These are phyloP conservation scores for Bombus ignitus DNA, from an alignment of 1,140 invertebrate species.

Conservation along the genomic window DNA sequence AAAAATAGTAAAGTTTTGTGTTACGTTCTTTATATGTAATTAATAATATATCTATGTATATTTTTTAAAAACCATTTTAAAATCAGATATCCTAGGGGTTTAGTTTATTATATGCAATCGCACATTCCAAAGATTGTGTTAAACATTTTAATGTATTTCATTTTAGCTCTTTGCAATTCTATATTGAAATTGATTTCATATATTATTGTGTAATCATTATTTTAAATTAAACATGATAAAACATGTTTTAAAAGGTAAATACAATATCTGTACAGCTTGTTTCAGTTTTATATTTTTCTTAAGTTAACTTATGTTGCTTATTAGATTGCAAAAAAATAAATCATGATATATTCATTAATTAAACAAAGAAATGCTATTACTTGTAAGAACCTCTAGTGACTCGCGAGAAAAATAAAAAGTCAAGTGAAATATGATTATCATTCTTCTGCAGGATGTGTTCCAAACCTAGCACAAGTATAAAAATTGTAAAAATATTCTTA, in stretches of 20 bases:
- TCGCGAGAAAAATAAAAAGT: neutral
- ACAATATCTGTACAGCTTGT: neutral
- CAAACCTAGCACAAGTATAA: neutral
- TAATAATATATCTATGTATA: neutral
- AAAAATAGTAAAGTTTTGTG: neutral
- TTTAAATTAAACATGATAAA: neutral
- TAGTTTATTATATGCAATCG: neutral
- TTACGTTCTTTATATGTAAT: neutral
- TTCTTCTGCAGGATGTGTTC: neutral
- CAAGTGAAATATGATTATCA: neutral
- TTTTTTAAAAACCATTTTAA: conserved; percentile 2
- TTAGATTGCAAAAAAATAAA: neutral
- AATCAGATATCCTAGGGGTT: conserved; percentile 4
- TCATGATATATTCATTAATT: neutral
- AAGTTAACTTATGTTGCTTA: neutral
- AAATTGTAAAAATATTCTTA: neutral
- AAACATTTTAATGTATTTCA: neutral
- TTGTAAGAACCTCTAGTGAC: neutral
- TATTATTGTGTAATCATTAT: neutral
- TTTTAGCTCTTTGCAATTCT: neutral
- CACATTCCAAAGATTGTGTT: neutral
- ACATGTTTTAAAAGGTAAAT: neutral
- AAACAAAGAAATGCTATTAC: neutral
- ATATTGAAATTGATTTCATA: neutral
- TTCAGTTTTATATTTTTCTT: neutral